Base-by-base conservation (phyloP, 2,113 vertebrate genomes). In the Labrus mixtus region DNA sequence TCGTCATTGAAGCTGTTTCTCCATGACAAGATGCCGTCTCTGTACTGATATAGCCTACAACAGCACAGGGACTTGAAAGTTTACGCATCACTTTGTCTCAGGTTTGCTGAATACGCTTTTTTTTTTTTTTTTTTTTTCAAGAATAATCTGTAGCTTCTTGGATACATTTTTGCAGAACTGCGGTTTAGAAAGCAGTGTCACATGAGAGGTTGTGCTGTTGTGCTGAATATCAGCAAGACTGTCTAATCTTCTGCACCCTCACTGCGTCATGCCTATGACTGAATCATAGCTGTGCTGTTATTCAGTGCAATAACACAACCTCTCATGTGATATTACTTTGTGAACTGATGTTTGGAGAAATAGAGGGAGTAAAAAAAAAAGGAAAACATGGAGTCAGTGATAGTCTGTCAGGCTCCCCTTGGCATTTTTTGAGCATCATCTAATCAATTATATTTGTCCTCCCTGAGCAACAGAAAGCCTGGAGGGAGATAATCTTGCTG, bases 351-450 rank as follows among this genome's bases (percentile, higher is more conserved):
- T 53, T 41, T 43, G 29, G 36, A 62, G 41, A 58, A 45, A 67
- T 25, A 13, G 56, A 73, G 64, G 13, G 55, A 76, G 37, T 8
- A 65, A 45, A n/a, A 20, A 66, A 11, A n/a, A 20, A 66, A 11
- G 43, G 58, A 25, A 57, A 60, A 62, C 23, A 61, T 41, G 29
- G 17, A 39, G 46, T 20, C 53, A 39, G 73, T 33, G 67, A 67
- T 55, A 70, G 45, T 54, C 25, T 62, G 70, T 57, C 12, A 23
- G 75, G 58, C 58, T 64, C 46, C 75, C 22, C 51, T 81, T 61
- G 63, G 50, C 75, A 60, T 75, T 83, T 82, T 89, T 54, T 86
- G 84, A 91, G 79, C 60, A 76, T 90, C 82, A 61, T 83, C 83
- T 84, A 86, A 91, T 94, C 86, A 89, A 60, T 56, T 51, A 20